A percentile compares a stretch with the other conserved stretches of the same genome.
phyloP scores from a whole-genome alignment of 2,797 vertebrate genomes.

The Anabas testudineus region DNA sequence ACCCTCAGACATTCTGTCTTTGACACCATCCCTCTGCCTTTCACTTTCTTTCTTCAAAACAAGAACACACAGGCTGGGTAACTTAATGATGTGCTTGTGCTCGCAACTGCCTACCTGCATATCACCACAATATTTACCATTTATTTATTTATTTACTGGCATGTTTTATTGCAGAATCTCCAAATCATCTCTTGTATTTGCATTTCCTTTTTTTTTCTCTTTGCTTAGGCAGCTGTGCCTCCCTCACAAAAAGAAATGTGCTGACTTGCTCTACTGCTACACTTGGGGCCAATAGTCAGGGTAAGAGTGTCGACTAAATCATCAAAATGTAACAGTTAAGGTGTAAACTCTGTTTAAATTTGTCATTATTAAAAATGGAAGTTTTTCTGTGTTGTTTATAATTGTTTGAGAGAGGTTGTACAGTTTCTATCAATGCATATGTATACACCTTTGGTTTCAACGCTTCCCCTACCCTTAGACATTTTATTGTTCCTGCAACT shows the following conservation, averaged over 20 bases:
- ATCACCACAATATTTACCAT: conserved; percentile 52
- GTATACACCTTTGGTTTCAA: conserved; percentile 2
- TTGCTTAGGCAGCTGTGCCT: conserved; percentile 1
- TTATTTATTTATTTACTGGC: conserved; percentile 61
- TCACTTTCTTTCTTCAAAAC: conserved; percentile 17
- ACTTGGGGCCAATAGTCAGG: not conserved
- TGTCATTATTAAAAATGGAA: conserved; percentile 21
- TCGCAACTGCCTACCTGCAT: conserved; percentile 47
- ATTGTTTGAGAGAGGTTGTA: not conserved
- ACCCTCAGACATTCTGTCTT: not conserved
- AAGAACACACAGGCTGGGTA: conserved; percentile 28
- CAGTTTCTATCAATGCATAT: conserved; percentile 12
- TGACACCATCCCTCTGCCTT: conserved; percentile 16
- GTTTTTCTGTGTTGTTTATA: conserved; percentile 13
- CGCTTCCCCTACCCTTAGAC: not conserved
- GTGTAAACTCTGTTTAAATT: conserved; percentile 15
- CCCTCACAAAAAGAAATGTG: conserved; percentile 13
- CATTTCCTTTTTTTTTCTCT: conserved; percentile 27
- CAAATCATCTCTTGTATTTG: conserved; percentile 46
- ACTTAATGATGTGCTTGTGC: conserved; percentile 48
- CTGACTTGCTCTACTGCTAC: conserved; percentile 36
- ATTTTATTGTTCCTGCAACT: too few species aligned
- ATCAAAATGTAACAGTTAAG: conserved; percentile 36
- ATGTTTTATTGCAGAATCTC: conserved; percentile 56
- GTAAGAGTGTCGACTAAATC: conserved; percentile 34